Base-by-base conservation (phyloP, 2,888 invertebrate genomes). In the Tyria jacobaeae region DNA sequence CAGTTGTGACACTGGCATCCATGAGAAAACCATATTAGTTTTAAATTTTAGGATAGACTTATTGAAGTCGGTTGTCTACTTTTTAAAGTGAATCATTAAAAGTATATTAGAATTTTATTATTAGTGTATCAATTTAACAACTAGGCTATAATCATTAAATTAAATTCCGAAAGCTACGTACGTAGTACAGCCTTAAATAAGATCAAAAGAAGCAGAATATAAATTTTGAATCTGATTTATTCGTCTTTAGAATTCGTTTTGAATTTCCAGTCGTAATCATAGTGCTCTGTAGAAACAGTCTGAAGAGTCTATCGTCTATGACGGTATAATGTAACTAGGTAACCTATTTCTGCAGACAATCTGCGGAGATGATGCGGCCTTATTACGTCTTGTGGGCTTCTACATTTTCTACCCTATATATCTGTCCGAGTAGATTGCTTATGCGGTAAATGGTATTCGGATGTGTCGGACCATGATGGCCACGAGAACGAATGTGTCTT, bases 301-400 rank as follows among this genome's bases (percentile, higher is more conserved):
- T 35, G 47, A 48, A 56, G 54, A 31, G 50, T 48, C 59, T 64
- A 64, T 56, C 59, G 59, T 39, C 50, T 37, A 49, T 44, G 50
- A 51, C 48, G 14, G 39, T 34, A 57, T 50, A 57, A 54, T 54
- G 57, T 54, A 64, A 64, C 50, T 64, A 64, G 64, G 60, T 60
- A 57, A 64, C 64, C 64, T 57, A 64, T 57, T 64, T 64, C 60
- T 57, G 50, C 55, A 55, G 48, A 59, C 58, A 63, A 63, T 63
- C 54, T 59, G 51, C 53, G 35, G 41, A 58, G 63, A 55, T 57
- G 58, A 59, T 44, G 54, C n/a, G 58, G 50, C 58, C 54, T 51
- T 63, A 59, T 59, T 58, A 63, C 58, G 54, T 63, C 58, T 63
- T 49, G 47, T 27, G 15, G 41, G 27, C 25, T 52, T 61, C 47